Evolutionary conservation across 2,113 vertebrate species (phyloP).

Genomic region (Aepyceros melampus): DNA sequence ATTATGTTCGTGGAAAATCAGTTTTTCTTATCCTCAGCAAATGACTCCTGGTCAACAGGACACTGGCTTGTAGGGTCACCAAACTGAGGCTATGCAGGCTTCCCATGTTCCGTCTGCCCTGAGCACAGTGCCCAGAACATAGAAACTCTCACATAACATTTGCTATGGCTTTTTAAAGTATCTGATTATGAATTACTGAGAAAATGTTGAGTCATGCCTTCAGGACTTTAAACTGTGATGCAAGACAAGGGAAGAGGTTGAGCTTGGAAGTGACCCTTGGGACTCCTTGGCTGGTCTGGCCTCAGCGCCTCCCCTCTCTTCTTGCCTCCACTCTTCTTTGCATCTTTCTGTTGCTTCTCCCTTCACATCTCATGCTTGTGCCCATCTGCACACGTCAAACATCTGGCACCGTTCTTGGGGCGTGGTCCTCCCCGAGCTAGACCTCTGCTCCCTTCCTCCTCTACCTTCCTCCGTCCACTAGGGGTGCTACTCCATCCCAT

Average conservation of each 20-base stretch:
- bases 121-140: not conserved
- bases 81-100: fast-evolving
- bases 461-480: not conserved
- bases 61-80: not conserved
- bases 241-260: not conserved
- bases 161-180: not conserved
- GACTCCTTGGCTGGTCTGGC: not conserved
- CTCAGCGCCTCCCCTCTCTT: not conserved
- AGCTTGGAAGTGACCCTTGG: not conserved
- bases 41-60: not conserved
- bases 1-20: not conserved
- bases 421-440: fast-evolving
- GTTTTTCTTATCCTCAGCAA: not conserved
- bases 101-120: not conserved
- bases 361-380: not conserved
- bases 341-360: not conserved
- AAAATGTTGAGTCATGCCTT: not conserved
- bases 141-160: not conserved
- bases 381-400: not conserved
- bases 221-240: not conserved
- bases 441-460: not conserved
- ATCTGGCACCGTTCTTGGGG: not conserved
- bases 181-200: not conserved
- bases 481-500: not conserved
- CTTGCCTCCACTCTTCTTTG: too few species aligned